phyloP scores from a whole-genome alignment of 1,140 invertebrate species.

The Magallana angulata region DNA sequence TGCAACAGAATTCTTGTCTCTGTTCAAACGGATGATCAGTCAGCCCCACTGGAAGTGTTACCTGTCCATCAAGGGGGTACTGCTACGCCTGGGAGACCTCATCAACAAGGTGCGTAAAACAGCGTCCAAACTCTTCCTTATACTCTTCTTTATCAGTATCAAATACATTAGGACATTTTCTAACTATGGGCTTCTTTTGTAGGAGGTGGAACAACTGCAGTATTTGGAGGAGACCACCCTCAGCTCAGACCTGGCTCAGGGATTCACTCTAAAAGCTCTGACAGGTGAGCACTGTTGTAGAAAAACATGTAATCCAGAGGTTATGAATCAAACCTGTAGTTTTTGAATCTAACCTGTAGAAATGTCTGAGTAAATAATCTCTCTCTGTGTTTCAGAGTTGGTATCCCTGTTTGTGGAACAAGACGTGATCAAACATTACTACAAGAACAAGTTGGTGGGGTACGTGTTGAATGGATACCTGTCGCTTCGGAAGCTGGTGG shows the following conservation, averaged over 20 bases:
- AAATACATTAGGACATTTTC: neutral
- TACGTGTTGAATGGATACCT: conserved; percentile 96
- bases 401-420: conserved; percentile 86
- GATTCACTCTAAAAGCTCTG: conserved; percentile 80
- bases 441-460: conserved; percentile 93
- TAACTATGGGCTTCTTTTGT: conserved; percentile 53
- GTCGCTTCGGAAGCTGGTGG: conserved; percentile 92
- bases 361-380: no score
- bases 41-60: conserved; percentile 90
- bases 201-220: conserved; percentile 89
- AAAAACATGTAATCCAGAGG: no score
- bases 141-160: no score
- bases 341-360: no score
- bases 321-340: no score
- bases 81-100: conserved; percentile 90
- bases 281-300: conserved; percentile 46
- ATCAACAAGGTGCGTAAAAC: conserved; percentile 83
- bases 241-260: conserved; percentile 95
- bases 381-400: conserved; percentile 84
- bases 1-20: conserved; percentile 89
- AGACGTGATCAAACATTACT: conserved; percentile 89
- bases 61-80: conserved; percentile 88
- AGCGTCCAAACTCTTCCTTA: neutral
- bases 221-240: conserved; percentile 86
- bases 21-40: conserved; percentile 89